A percentile compares a stretch with the other conserved stretches of the same genome.
These are phyloP conservation scores for Octopus sinensis DNA, from an alignment of 1,140 invertebrate genomes.

Conservation along the genomic window DNA sequence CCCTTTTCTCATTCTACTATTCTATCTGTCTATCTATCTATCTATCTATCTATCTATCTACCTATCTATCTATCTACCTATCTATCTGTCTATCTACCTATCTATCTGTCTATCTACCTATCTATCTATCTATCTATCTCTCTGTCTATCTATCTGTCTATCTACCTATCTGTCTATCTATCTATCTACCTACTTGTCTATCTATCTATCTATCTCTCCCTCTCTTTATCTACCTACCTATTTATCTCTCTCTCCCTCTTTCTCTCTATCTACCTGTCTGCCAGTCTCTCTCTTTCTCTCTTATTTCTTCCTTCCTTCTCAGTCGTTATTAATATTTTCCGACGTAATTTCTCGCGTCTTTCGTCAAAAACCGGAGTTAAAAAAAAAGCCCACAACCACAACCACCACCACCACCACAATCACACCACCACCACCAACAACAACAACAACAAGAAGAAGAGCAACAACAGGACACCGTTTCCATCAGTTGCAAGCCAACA, in stretches of 20 bases:
- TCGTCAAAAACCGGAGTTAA: too few species aligned
- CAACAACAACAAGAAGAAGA: too few species aligned
- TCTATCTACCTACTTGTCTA: neutral
- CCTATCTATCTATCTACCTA: neutral
- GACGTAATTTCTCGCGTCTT: too few species aligned
- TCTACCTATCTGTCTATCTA: neutral
- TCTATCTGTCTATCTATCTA: too few species aligned
- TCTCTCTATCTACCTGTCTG: neutral
- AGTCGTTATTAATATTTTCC: neutral
- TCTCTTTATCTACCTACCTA: neutral
- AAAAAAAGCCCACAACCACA: too few species aligned
- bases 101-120: neutral
- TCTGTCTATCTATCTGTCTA: neutral
- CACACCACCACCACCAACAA: too few species aligned
- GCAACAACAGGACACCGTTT: too few species aligned
- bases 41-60: too few species aligned
- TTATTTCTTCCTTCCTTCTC: neutral
- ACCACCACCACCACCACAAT: too few species aligned
- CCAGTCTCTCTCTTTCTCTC: neutral
- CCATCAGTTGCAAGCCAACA: too few species aligned
- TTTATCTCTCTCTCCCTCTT: neutral
- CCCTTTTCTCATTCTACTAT: too few species aligned
- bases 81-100: neutral
- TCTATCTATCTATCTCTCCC: neutral
- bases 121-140: neutral